A percentile compares a stretch with the other conserved stretches of the same genome.
Conservation (phyloP, 2,113 vertebrate genomes). For the Uropsilus gracilis region DNA sequence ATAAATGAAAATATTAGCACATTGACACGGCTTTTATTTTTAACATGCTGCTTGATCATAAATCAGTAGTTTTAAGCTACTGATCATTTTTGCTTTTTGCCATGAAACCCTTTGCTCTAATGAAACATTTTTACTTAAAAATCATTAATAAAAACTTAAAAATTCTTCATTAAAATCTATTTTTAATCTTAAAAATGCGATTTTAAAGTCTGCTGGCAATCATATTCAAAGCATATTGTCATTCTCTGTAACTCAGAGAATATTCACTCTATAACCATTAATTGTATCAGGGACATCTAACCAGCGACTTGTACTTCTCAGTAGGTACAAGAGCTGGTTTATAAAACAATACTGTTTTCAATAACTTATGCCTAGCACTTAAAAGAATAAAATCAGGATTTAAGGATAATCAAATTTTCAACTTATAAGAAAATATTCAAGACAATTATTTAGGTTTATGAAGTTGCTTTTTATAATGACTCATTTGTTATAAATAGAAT, state of each 20-base stretch:
- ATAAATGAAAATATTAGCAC: neutral
- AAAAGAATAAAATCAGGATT: neutral
- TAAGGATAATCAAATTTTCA: neutral
- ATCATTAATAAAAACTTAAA: too few relatives aligned
- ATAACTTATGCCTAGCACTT: neutral
- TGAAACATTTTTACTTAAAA: neutral
- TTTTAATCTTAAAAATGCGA: neutral
- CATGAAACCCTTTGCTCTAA: neutral
- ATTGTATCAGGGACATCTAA: neutral
- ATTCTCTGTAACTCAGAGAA: neutral
- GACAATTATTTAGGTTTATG: neutral
- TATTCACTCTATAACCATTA: neutral
- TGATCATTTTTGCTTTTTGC: neutral
- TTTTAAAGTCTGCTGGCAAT: neutral
- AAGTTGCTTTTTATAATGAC: slow-evolving; percentile 27
- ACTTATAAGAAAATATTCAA: neutral
- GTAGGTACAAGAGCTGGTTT: neutral
- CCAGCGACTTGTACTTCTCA: neutral
- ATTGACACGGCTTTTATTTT: neutral
- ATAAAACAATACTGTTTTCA: neutral
- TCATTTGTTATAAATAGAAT: slow-evolving; percentile 45
- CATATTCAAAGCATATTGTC: neutral
- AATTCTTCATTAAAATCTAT: neutral
- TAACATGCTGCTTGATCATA: neutral
- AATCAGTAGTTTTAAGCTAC: slow-evolving; percentile 35